Percentiles rank a stretch among this genome's conserved stretches.
phyloP scores from a whole-genome alignment of 2,888 invertebrate species.

The Salticus scenicus region DNA sequence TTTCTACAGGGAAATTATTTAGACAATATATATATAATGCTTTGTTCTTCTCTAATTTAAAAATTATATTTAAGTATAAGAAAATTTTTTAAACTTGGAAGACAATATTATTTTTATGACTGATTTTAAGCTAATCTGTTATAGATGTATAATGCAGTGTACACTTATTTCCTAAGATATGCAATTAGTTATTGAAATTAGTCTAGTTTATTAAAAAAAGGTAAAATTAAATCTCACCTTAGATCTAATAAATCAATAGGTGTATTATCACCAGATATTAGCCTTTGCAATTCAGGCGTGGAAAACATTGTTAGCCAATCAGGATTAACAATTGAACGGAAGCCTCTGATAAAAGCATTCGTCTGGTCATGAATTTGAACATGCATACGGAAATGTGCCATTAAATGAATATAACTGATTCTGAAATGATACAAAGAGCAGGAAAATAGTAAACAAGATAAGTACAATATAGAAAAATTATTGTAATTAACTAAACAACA shows the following conservation, averaged over 20 bases:
- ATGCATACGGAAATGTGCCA: conserved; percentile 99
- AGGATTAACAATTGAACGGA: conserved; percentile 93
- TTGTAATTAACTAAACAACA: too few species aligned
- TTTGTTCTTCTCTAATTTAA: too few species aligned
- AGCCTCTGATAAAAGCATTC: conserved; percentile 95
- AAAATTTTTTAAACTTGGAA: too few species aligned
- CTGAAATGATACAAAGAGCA: conserved; percentile 78
- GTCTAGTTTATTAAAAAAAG: too few species aligned
- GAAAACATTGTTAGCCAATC: conserved; percentile 97
- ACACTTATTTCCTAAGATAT: too few species aligned
- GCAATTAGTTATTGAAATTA: too few species aligned
- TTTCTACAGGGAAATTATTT: too few species aligned
- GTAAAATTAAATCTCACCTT: conserved; percentile 73
- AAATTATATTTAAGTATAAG: too few species aligned
- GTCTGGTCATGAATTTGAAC: conserved; percentile 98
- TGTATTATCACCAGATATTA: conserved; percentile 96
- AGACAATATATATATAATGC: too few species aligned
- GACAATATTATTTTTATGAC: too few species aligned
- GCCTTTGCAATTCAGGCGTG: conserved; percentile 93
- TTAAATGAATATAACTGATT: conserved; percentile 97
- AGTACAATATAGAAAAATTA: not conserved
- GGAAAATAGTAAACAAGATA: not conserved
- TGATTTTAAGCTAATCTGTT: too few species aligned
- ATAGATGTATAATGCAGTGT: too few species aligned
- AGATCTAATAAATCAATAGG: conserved; percentile 86